A percentile compares a stretch with the other conserved stretches of the same genome.
Conservation (phyloP, 2,113 vertebrate genomes). For the Sander vitreus region DNA sequence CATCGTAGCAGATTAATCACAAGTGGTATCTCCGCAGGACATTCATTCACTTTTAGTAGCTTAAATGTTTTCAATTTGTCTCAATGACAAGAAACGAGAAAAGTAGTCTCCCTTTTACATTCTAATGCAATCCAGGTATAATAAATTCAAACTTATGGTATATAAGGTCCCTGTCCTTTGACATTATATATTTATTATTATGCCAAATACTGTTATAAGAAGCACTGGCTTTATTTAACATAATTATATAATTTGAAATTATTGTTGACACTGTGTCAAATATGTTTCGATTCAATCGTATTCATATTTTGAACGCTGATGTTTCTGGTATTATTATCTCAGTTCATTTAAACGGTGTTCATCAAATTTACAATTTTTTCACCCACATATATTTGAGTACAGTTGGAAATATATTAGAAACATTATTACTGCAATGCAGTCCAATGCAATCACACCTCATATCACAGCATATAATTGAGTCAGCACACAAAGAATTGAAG, state of each 20-base stretch:
- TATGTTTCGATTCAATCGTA: not conserved
- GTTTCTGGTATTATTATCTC: not conserved
- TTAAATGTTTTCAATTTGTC: not conserved
- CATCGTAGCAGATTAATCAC: not conserved
- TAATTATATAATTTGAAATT: not conserved
- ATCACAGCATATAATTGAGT: not conserved
- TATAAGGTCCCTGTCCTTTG: not conserved
- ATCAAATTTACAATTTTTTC: not conserved
- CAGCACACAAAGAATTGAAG: not conserved
- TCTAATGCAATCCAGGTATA: not conserved
- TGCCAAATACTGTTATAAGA: not conserved
- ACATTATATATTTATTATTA: not conserved
- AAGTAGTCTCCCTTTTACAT: not conserved
- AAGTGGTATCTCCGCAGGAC: not conserved
- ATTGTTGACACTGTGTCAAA: not conserved
- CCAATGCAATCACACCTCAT: not conserved
- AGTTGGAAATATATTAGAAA: not conserved
- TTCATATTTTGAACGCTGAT: not conserved
- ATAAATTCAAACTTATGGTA: not conserved
- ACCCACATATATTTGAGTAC: not conserved
- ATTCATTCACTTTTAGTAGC: not conserved
- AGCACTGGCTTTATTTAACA: not conserved
- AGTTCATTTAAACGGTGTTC: not conserved
- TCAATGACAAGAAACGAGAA: not conserved
- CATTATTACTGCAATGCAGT: not conserved